Evolutionary conservation across 2,113 vertebrate genomes (phyloP), one percentile per base, ranked within the genome.

Genomic region (Lophotis ruficrista): DNA sequence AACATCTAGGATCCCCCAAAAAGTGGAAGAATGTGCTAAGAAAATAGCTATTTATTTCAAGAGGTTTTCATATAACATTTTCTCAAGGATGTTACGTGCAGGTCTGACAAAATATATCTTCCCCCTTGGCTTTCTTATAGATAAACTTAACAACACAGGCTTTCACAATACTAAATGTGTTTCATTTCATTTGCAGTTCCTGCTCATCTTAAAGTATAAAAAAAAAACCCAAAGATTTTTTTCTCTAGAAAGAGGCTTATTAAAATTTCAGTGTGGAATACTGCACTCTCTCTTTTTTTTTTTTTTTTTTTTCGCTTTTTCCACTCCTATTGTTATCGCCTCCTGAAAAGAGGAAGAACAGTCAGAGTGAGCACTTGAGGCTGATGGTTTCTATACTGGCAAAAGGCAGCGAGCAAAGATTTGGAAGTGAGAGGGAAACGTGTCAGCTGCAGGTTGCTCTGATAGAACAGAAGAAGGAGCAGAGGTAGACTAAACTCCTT

Each of bases 21-120:
- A 70, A 65, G 31, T 65, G n/a, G 17, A 92, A 54, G 12, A 43
- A 81, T 61, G 28, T 73, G n/a, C 19, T 75, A 89, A 73, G 62
- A 73, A 95, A 93, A 86, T 17, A 89, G 41, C n/a, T 81, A 30
- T 57, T 80, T 89, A 66, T 83, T 95, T 81, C 54, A 90, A 89
- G 41, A 70, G 13, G 35, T 90, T 72, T 87, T 88, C 54, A 62
- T 33, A 25, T 54, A 72, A 76, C 22, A 27, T 93, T 92, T 83
- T 89, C 31, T 73, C 58, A 58, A 71, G 23, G 16, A 70, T 24
- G 27, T 33, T 84, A 57, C 14, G 9, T 35, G 22, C 21, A 66
- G 23, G 9, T 76, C 48, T 84, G n/a, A 68, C 15, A 78, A 78
- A 84, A 93, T 20, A 13, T 6, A 7, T 51, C 23, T 78, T 87